These are phyloP conservation scores for Exocentrus adspersus DNA, from an alignment of 2,888 invertebrate genomes.

Conservation along the genomic window DNA sequence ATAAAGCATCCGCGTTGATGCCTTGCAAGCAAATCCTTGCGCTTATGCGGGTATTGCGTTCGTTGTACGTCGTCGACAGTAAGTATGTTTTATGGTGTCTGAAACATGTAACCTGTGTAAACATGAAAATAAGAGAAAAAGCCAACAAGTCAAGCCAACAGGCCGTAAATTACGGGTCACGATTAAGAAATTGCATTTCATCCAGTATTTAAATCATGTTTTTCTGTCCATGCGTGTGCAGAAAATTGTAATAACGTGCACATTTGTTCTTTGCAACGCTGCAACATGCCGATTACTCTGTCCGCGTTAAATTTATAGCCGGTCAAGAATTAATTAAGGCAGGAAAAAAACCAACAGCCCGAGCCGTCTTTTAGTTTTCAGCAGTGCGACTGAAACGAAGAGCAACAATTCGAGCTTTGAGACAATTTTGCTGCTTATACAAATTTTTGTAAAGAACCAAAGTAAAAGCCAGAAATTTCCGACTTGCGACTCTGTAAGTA, in stretches of 20 bases:
- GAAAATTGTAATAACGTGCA: constrained; percentile 39
- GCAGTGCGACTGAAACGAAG: no score
- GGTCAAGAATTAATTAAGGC: neutral
- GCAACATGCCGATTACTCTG: constrained; percentile 35
- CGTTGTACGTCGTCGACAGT: constrained; percentile 45
- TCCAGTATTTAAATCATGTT: constrained; percentile 39
- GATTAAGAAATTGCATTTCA: constrained; percentile 47
- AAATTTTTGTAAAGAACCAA: no score
- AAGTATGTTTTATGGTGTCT: constrained; percentile 45
- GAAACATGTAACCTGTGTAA: constrained; percentile 44
- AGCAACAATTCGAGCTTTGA: no score
- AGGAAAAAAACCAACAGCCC: no score
- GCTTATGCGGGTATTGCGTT: constrained; percentile 44
- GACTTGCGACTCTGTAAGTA: no score
- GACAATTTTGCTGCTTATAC: no score
- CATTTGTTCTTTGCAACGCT: constrained; percentile 36
- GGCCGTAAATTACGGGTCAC: constrained; percentile 45
- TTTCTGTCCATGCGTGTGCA: constrained; percentile 45
- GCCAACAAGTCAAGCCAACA: constrained; percentile 35
- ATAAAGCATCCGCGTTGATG: no score
- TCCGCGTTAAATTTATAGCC: constrained; percentile 32
- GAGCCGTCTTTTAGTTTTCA: no score
- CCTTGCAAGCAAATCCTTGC: constrained; percentile 2
- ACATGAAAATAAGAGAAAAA: constrained; percentile 45
- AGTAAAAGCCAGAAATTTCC: no score